Evolutionary conservation across 1,140 invertebrate genomes (phyloP).

Genomic region (Macrobrachium rosenbergii): DNA sequence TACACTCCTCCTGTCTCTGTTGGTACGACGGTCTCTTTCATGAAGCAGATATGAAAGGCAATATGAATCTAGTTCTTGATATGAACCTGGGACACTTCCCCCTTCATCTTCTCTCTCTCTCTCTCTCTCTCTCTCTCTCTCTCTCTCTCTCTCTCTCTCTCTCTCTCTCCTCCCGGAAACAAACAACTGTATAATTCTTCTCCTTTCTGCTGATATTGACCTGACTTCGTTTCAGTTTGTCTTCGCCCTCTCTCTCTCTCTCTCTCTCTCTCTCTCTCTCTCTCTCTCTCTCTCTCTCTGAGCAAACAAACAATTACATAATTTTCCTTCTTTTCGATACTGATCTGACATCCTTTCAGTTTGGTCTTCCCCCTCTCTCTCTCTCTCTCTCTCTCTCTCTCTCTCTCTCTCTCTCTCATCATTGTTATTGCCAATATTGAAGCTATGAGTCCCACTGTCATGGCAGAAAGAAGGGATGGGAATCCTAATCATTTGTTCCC

Average conservation of each 20-base stretch:
- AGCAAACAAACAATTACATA: neutral
- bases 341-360: neutral
- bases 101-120: neutral
- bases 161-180: no score
- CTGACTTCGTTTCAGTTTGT: no score
- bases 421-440: no score
- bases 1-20: neutral
- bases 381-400: slow-evolving; percentile 12
- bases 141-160: no score
- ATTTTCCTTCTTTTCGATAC: neutral
- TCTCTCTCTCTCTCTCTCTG: slow-evolving; percentile 14
- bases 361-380: neutral
- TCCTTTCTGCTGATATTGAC: no score
- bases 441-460: no score
- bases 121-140: neutral
- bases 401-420: neutral
- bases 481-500: no score
- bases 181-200: no score
- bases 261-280: slow-evolving; percentile 25
- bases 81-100: neutral
- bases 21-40: no score
- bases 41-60: no score
- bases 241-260: neutral
- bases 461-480: no score
- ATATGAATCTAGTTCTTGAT: no score